Base-by-base conservation (phyloP, 2,113 vertebrate species). In the Mola mola region DNA sequence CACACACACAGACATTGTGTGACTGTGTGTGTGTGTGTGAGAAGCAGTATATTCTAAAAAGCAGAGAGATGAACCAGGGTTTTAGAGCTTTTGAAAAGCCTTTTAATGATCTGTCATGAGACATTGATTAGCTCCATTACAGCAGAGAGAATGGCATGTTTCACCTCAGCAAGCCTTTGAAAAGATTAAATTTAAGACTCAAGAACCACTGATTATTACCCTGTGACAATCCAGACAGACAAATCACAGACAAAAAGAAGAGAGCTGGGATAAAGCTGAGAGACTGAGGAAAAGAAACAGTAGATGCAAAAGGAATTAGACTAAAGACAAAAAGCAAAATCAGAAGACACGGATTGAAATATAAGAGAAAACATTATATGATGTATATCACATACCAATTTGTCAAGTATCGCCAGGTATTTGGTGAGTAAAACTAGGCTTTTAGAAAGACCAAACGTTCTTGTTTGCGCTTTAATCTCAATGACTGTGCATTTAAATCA, bases 371-470 rank as follows among this genome's bases (percentile, higher is more conserved):
- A 49, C 68, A 56, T 44, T 53, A 46, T 55, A 71, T 68, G 68
- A 82, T 55, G 64, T 34, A 72, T 49, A 73, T 73, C 49, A 56
- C 28, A 46, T 33, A 24, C 57, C 55, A n/a, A 37, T 73, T 65
- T 15, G 69, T 88, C 87, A 92, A 90, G 88, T 90, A 82, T 84
- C 68, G 36, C 74, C 87, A 90, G 90, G 79, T 71, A 75, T 87
- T 89, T 85, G 81, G 79, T 84, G 53, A 50, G 40, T 63, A 42
- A 40, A 49, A 75, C 58, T 44, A 59, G 29, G 41, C 49, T 44
- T 21, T 61, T 17, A 62, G 20, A 25, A 61, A 53, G 64, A 44
- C 15, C 16, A 33, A 47, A 63, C 10, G 22, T 21, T 29, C 10
- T 17, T 22, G 15, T 36, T 29, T 29, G 9, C 6, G 9, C 9